A percentile compares a stretch with the other conserved stretches of the same genome.
These are phyloP conservation scores for Parazoanthus darwini DNA, from an alignment of 92 coral and sea anemone genomes.

Conservation along the genomic window DNA sequence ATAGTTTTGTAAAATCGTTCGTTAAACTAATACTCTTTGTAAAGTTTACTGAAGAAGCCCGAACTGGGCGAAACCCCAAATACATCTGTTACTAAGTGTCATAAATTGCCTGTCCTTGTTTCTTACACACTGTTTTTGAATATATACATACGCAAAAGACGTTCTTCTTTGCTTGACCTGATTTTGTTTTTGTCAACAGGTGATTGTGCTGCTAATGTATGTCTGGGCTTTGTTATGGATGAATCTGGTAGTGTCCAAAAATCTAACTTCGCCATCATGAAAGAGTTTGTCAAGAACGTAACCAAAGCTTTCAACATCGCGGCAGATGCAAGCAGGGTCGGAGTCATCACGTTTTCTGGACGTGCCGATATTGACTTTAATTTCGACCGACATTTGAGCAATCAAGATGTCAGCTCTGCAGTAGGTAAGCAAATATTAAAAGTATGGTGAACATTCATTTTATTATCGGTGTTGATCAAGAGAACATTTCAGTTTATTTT, in stretches of 20 bases:
- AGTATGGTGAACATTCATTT: too few relatives aligned
- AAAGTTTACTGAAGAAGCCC: too few relatives aligned
- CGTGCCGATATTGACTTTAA: not conserved
- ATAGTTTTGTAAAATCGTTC: too few relatives aligned
- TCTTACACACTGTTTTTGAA: too few relatives aligned
- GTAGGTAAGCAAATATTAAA: not conserved
- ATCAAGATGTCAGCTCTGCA: not conserved
- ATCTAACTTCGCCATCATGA: conserved; percentile 5
- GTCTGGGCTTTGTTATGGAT: conserved; percentile 3
- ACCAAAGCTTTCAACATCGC: not conserved
- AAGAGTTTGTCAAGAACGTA: conserved; percentile 7
- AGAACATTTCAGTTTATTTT: too few relatives aligned
- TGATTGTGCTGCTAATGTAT: not conserved
- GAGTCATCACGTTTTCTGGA: not conserved
- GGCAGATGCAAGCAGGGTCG: not conserved
- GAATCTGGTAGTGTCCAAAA: conserved; percentile 14
- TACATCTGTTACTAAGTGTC: too few relatives aligned
- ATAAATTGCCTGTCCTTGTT: too few relatives aligned
- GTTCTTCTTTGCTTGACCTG: too few relatives aligned
- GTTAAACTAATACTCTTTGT: too few relatives aligned
- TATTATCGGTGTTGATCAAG: too few relatives aligned
- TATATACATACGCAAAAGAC: too few relatives aligned
- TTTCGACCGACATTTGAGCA: conserved; percentile 16
- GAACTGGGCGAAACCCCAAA: too few relatives aligned
- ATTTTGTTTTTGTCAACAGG: not conserved